Conservation (phyloP, 2,888 invertebrate species). For the Erebia aethiops region DNA sequence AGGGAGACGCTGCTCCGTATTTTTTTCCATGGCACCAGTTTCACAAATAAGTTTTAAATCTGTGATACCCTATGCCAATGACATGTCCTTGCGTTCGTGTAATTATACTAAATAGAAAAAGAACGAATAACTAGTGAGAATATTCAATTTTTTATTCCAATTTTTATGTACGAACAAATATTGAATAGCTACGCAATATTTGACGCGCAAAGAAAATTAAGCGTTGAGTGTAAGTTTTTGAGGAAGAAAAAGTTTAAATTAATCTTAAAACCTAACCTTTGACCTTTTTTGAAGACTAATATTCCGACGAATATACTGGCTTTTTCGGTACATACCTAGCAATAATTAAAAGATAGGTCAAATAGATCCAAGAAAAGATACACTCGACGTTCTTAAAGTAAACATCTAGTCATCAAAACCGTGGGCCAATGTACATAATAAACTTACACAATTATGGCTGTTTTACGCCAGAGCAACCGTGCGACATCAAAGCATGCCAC, state of each 20-base stretch:
- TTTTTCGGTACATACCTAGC: too few species aligned
- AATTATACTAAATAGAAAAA: conserved; percentile 13
- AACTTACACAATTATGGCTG: conserved; percentile 2
- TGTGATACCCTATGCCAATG: conserved; percentile 1
- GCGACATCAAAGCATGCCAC: too few species aligned
- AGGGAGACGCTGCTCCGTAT: background rate
- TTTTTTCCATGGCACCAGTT: background rate
- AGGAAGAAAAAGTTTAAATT: background rate
- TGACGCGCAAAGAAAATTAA: conserved; percentile 17
- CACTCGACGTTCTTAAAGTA: conserved; percentile 25
- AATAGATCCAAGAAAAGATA: background rate
- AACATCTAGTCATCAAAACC: conserved; percentile 44
- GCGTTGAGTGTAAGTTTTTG: background rate
- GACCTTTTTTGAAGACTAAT: too few species aligned
- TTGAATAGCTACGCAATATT: conserved; percentile 15
- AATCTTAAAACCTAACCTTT: too few species aligned
- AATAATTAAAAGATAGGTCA: too few species aligned
- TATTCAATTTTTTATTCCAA: conserved; percentile 8
- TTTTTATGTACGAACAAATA: conserved; percentile 18
- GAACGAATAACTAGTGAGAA: background rate
- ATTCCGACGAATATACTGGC: too few species aligned
- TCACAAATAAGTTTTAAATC: background rate
- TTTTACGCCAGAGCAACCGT: too few species aligned
- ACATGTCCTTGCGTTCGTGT: conserved; percentile 7
- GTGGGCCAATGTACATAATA: conserved; percentile 42